Base-by-base conservation (phyloP, 2,113 vertebrate genomes). In the Melanotaenia duboulayi region DNA sequence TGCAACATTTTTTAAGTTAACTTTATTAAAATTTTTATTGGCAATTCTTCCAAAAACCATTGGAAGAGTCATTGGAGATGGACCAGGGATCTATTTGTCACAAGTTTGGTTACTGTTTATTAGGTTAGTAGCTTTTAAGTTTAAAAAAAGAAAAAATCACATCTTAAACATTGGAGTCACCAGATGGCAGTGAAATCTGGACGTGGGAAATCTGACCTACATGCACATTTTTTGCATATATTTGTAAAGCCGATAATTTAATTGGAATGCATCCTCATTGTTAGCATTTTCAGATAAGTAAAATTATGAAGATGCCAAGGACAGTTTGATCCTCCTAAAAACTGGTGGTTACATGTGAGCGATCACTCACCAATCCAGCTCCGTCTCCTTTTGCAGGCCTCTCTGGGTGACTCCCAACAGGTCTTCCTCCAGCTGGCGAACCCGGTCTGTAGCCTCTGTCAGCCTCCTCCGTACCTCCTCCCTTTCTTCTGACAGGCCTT, bases 351-450 rank as follows among this genome's bases (percentile, higher is more conserved):
- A 10, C 4, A 8, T 59, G 24, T 25, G 11, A 10, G 28, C n/a
- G 7, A 40, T 65, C 52, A n/a, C 88, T 82, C 94, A 99, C 98
- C 96, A 95, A 86, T 98, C 96, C 63, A 99, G 86, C 78, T 99
- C 97, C 0, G 96, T 98, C 93, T 99, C 98, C 87, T 97, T 99
- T 51, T 95, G 95, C 88, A 98, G 94, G 59, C 96, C 94, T 90
- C 95, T 96, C 61, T 99, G 96, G 59, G 95, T 97, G 80, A 97
- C 95, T 67, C 92, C 93, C 66, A 97, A 87, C 78, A 99, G 94
- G 86, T 99, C 97, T 82, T 97, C 95, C 87, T 99, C 97, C 86
- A 99, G 95, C 78, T 98, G 96, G 0, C 94, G 92, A 65, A 96
- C 94, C 85, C 95, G 95, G 39, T 96, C 94, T 11, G 92, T 91